These are phyloP conservation scores for Drosophila pegasa DNA, from an alignment of 2,888 invertebrate species.

Conservation along the genomic window DNA sequence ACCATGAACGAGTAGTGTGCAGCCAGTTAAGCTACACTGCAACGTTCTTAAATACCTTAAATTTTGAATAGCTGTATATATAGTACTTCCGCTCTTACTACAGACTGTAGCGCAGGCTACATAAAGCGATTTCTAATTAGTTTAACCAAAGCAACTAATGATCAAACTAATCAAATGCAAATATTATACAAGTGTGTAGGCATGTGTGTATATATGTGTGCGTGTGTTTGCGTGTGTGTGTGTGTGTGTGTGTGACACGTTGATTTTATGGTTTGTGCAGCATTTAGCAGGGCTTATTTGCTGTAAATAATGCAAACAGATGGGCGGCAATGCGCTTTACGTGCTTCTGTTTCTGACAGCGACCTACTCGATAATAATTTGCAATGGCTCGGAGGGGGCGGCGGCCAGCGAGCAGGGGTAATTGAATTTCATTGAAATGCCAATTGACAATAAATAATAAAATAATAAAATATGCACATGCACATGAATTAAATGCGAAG, in stretches of 20 bases:
- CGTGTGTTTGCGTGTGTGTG: neutral
- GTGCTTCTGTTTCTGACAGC: slow-evolving; percentile 56
- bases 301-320: slow-evolving; percentile 26
- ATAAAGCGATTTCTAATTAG: neutral
- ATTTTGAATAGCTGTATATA: too few relatives aligned
- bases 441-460: slow-evolving; percentile 23
- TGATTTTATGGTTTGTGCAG: slow-evolving; percentile 19
- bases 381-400: neutral
- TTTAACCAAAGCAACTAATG: slow-evolving; percentile 9
- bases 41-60: neutral
- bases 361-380: slow-evolving; percentile 12
- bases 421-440: slow-evolving; percentile 34
- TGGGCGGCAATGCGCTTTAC: slow-evolving; percentile 6
- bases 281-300: slow-evolving; percentile 27
- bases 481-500: neutral
- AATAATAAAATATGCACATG: slow-evolving; percentile 16
- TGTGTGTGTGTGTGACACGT: slow-evolving; percentile 4
- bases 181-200: neutral
- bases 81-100: neutral
- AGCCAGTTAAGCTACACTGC: neutral
- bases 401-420: neutral
- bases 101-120: neutral
- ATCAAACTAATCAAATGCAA: slow-evolving; percentile 2
- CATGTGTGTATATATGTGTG: neutral
- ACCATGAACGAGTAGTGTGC: slow-evolving; percentile 1